A percentile compares a stretch with the other conserved stretches of the same genome.
Evolutionary conservation across 2,888 invertebrate genomes (phyloP).

Genomic region (Suillia variegata): DNA sequence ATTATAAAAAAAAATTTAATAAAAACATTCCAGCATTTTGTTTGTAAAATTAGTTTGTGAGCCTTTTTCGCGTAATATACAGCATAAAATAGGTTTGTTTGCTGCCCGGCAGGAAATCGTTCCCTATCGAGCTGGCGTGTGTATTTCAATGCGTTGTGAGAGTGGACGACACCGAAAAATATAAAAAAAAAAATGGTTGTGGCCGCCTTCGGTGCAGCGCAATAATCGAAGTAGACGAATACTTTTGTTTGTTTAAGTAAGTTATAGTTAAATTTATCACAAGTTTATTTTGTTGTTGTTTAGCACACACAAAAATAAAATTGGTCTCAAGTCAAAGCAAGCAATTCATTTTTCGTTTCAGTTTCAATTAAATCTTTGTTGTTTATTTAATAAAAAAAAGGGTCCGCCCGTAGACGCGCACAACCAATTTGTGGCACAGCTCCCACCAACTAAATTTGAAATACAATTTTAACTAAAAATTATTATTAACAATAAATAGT

Average conservation of each 20-base stretch:
- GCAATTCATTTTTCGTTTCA: no score
- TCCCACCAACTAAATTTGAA: not conserved
- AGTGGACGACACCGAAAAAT: not conserved
- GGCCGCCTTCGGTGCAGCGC: not conserved
- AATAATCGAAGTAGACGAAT: not conserved
- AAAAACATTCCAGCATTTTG: not conserved
- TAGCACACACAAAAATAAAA: not conserved
- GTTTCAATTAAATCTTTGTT: no score
- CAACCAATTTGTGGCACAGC: not conserved
- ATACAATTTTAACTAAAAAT: not conserved
- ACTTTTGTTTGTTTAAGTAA: not conserved
- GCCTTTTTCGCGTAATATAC: not conserved
- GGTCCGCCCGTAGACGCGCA: not conserved
- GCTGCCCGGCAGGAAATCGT: not conserved
- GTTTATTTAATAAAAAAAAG: not conserved
- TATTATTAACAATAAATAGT: not conserved
- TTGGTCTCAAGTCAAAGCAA: no score
- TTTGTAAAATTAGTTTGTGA: not conserved
- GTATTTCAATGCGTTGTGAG: not conserved
- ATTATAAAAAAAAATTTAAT: not conserved
- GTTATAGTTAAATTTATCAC: constrained; percentile 1
- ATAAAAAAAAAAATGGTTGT: not conserved
- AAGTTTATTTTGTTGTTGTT: not conserved
- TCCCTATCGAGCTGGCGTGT: not conserved
- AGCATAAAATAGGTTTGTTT: not conserved